Base-by-base conservation (phyloP, 2,888 invertebrate species). In the Lasioglossum leucozonium region DNA sequence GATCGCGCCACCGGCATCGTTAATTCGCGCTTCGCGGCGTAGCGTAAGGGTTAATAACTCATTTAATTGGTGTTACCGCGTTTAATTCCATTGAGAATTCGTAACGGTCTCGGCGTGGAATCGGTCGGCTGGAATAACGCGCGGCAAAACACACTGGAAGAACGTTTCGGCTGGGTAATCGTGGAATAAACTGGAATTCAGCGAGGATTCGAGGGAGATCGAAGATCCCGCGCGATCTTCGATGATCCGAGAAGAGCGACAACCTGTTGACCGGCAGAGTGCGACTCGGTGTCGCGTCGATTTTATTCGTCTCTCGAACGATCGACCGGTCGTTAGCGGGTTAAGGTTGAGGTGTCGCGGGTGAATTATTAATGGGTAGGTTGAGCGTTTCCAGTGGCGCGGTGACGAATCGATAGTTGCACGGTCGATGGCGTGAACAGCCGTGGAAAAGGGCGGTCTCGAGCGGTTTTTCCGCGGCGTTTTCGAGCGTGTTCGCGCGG, bases 361-460 rank as follows among this genome's bases (percentile, higher is more conserved):
- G 40, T 40, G 40, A 40, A 69, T 69, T 22, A 71, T 69, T 22
- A 71, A n/a, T 16, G 16, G 6, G 71, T 30, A 71, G 5, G 22
- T 71, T 26, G 26, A 40, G 40, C 69, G 69, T 69, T 34, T 22
- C 34, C 4, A 47, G 30, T 22, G 37, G 40, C 67, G 67, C 10
- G 37, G 18, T 30, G 51, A 71, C 62, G 77, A 83, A 84, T 84
- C 83, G 74, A 82, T 82, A 72, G 55, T 26, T 22, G 69, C n/a
- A 30, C 37, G 55, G 37, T 72, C 26, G 58, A 30, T 47, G 26
- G 62, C 72, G 44, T 16, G 58, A 51, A n/a, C 16, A 10, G 13
- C 72, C 67, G 6, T 51, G 11, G 22, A 34, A 4, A 34, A 10
- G 30, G 72, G 22, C 16, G 40, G 62, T 26, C 18, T 37, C 72